Conservation (phyloP, 1,140 invertebrate species). For the Charaxes varanes region DNA sequence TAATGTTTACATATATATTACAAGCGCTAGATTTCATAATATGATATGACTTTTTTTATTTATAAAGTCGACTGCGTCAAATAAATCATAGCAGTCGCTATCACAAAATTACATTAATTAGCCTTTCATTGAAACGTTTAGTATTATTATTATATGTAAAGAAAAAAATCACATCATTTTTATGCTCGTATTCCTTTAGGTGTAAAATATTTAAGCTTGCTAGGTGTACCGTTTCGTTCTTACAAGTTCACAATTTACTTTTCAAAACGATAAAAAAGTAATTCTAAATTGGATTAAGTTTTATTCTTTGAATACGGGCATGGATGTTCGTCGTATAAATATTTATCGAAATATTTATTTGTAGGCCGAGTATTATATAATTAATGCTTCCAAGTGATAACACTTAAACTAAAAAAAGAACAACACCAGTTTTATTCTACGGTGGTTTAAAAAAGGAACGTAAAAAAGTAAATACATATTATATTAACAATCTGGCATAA, state of each 20-base stretch:
- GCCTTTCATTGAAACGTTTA: background rate
- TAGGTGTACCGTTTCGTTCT: too few species aligned
- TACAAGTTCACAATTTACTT: too few species aligned
- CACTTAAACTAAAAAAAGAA: constrained; percentile 9
- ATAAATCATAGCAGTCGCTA: constrained; percentile 31
- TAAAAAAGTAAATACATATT: constrained; percentile 19
- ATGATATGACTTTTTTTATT: constrained; percentile 69
- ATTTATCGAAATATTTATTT: constrained; percentile 10
- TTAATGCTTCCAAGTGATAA: constrained; percentile 6
- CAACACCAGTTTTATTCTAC: constrained; percentile 7
- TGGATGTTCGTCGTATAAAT: too few species aligned
- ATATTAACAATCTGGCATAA: constrained; percentile 20
- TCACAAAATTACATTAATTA: constrained; percentile 30
- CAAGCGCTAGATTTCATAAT: constrained; percentile 64
- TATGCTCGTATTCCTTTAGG: too few species aligned
- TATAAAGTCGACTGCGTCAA: constrained; percentile 22
- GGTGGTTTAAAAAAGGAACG: constrained; percentile 22
- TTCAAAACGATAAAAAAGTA: too few species aligned
- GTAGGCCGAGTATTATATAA: constrained; percentile 16
- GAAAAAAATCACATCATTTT: too few species aligned
- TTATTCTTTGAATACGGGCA: too few species aligned
- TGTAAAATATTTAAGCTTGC: too few species aligned
- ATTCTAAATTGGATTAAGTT: too few species aligned
- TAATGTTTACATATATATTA: constrained; percentile 67
- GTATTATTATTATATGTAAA: constrained; percentile 2